Evolutionary conservation across 1,140 invertebrate genomes (phyloP).

Genomic region (Bombus confusus): DNA sequence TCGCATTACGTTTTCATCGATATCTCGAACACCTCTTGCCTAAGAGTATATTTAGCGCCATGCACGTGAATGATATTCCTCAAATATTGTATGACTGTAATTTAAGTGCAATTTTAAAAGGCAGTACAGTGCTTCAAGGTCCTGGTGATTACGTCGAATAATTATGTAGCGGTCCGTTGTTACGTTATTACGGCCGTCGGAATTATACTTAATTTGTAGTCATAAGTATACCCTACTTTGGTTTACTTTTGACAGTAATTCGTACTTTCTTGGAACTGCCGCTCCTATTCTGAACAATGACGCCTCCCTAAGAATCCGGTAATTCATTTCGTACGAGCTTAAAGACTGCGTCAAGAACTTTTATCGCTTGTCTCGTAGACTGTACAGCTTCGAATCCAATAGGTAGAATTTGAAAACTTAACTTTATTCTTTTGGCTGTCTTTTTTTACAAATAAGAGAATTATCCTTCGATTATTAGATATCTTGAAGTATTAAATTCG

Average conservation of each 20-base stretch:
- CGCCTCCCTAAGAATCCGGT: slow-evolving; percentile 32
- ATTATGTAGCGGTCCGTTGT: slow-evolving; percentile 61
- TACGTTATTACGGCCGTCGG: slow-evolving; percentile 60
- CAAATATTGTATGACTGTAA: slow-evolving; percentile 58
- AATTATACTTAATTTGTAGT: slow-evolving; percentile 68
- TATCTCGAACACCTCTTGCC: neutral
- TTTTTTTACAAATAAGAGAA: neutral
- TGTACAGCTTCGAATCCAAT: neutral
- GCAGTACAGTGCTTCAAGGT: slow-evolving; percentile 9
- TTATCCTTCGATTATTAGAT: no score
- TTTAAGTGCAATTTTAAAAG: slow-evolving; percentile 65
- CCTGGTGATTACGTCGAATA: slow-evolving; percentile 58
- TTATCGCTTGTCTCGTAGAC: neutral
- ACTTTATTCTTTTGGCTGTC: neutral
- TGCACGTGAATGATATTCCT: slow-evolving; percentile 60
- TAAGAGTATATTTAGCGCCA: slow-evolving; percentile 40
- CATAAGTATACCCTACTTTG: slow-evolving; percentile 53
- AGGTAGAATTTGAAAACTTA: neutral
- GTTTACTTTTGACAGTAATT: slow-evolving; percentile 68
- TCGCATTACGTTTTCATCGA: slow-evolving; percentile 1
- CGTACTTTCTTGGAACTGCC: slow-evolving; percentile 54
- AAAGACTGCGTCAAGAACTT: slow-evolving; percentile 28
- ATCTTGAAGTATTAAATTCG: no score
- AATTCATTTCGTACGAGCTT: slow-evolving; percentile 23
- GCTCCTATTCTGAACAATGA: slow-evolving; percentile 36